Conservation (phyloP, 2,113 vertebrate species). For the Sisor rabdophorus region DNA sequence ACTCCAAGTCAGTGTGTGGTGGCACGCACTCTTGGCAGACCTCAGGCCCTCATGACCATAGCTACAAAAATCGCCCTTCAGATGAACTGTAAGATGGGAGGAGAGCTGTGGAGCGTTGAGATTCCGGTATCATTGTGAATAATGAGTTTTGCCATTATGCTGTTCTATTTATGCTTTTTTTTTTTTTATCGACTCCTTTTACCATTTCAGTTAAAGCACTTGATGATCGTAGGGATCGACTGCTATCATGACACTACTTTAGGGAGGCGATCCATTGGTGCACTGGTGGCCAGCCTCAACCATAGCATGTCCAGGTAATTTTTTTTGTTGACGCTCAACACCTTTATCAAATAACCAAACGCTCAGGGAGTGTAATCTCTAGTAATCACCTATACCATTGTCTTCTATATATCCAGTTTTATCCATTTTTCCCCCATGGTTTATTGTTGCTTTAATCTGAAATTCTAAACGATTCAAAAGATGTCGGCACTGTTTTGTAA, state of each 20-base stretch:
- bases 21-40: constrained; percentile 78
- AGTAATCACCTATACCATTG: background rate
- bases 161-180: background rate
- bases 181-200: background rate
- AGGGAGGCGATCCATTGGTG: constrained; percentile 82
- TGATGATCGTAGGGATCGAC: constrained; percentile 95
- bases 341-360: no score
- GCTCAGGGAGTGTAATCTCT: background rate
- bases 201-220: constrained; percentile 78
- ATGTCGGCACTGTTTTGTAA: background rate
- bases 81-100: constrained; percentile 95
- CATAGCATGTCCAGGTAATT: constrained; percentile 81
- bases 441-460: no score
- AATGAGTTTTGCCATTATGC: constrained; percentile 47
- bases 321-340: no score
- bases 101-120: constrained; percentile 91
- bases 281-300: constrained; percentile 90
- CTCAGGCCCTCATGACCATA: constrained; percentile 78
- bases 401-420: background rate
- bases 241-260: constrained; percentile 85
- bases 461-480: no score
- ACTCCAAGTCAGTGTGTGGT: constrained; percentile 91
- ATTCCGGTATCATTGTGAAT: constrained; percentile 73
- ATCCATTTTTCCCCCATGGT: no score
- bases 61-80: constrained; percentile 91